phyloP scores from a whole-genome alignment of 1,140 invertebrate genomes.

The Bombus huntii region DNA sequence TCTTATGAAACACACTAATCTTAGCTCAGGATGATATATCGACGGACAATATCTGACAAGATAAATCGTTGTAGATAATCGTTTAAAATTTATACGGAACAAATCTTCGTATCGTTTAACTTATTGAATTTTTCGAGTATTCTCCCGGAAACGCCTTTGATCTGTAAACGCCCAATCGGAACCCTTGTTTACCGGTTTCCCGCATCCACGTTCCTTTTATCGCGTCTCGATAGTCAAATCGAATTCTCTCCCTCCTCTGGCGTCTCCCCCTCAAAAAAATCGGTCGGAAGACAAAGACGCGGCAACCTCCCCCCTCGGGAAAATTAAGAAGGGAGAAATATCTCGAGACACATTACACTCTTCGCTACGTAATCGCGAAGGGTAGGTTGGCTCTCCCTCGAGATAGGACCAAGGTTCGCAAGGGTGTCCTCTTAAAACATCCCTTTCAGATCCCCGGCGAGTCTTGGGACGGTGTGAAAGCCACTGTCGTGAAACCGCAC shows the following conservation, averaged over 20 bases:
- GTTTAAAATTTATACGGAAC: neutral
- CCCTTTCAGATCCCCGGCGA: constrained; percentile 65
- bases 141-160: neutral
- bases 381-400: neutral
- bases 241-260: neutral
- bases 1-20: neutral
- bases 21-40: neutral
- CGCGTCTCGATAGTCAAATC: constrained; percentile 24
- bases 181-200: neutral
- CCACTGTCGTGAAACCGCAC: constrained; percentile 81
- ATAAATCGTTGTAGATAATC: neutral
- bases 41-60: neutral
- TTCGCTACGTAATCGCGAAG: constrained; percentile 67
- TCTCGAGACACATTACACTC: constrained; percentile 67
- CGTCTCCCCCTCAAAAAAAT: neutral
- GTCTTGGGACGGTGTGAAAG: constrained; percentile 74
- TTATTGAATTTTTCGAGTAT: constrained; percentile 1
- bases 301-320: neutral
- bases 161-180: constrained; percentile 15
- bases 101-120: neutral
- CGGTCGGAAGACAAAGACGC: constrained; percentile 4
- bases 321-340: constrained; percentile 21
- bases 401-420: constrained; percentile 19
- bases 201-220: too few relatives aligned
- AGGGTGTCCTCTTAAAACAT: constrained; percentile 73